Conservation (phyloP, 2,113 vertebrate species). For the Cynoglossus semilaevis region DNA sequence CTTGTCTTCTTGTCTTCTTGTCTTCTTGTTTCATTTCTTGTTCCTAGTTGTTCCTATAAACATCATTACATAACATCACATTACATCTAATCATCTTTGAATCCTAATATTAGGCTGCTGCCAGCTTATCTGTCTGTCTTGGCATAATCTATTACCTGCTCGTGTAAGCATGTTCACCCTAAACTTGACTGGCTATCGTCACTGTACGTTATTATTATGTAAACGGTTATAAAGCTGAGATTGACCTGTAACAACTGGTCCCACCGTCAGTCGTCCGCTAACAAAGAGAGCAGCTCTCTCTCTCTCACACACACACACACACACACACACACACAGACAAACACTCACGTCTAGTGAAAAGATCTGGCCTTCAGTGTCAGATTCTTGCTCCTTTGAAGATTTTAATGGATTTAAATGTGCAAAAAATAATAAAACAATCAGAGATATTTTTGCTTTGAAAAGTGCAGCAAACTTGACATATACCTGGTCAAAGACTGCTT, state of each 20-base stretch:
- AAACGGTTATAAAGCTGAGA: constrained; percentile 44
- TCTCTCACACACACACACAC: constrained; percentile 24
- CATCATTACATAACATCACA: constrained; percentile 52
- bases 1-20: no score
- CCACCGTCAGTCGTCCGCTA: constrained; percentile 31
- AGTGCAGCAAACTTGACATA: no score
- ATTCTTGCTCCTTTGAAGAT: no score
- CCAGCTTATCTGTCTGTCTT: constrained; percentile 66
- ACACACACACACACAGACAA: no score
- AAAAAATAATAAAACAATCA: no score
- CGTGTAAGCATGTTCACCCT: constrained; percentile 68
- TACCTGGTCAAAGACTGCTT: no score
- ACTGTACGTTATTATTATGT: constrained; percentile 49
- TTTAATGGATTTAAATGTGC: no score
- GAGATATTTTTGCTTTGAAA: no score
- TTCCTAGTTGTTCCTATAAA: constrained; percentile 12
- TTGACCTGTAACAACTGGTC: neutral
- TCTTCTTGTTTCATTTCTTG: no score
- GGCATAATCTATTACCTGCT: constrained; percentile 70
- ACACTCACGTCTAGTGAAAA: no score
- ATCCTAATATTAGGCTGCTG: constrained; percentile 67
- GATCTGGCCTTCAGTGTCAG: no score
- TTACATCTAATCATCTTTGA: constrained; percentile 64
- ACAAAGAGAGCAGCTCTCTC: constrained; percentile 43
- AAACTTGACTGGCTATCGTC: constrained; percentile 45